Conservation (phyloP, 92 coral and sea anemone species). For the Parazoanthus swiftii region DNA sequence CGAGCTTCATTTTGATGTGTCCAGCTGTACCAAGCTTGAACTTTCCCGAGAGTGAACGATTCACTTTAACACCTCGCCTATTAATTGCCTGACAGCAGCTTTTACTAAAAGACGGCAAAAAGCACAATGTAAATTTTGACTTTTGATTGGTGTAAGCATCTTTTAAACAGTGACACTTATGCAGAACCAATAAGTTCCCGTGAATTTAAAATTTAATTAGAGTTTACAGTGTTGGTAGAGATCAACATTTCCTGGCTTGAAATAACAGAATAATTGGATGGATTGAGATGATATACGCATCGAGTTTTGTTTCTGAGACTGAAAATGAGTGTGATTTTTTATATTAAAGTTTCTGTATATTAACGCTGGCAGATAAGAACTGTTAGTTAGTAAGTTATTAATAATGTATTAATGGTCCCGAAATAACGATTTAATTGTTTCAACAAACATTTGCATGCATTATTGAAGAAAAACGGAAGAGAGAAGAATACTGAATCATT, state of each 20-base stretch:
- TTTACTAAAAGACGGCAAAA: neutral
- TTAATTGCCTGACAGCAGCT: neutral
- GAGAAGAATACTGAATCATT: neutral
- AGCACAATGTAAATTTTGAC: neutral
- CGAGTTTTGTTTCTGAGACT: neutral
- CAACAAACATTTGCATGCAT: neutral
- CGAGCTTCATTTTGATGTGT: neutral
- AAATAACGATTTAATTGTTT: neutral
- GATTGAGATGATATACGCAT: neutral
- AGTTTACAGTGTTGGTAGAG: neutral
- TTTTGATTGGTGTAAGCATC: neutral
- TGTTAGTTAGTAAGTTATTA: no score
- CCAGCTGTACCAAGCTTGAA: neutral
- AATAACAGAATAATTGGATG: neutral
- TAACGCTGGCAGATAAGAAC: neutral
- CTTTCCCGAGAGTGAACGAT: constrained; percentile 10
- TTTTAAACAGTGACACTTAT: neutral
- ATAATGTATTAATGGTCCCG: neutral
- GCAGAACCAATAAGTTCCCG: neutral
- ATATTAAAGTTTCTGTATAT: neutral
- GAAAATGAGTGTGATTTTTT: neutral
- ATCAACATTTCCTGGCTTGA: neutral
- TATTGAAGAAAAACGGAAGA: neutral
- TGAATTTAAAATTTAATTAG: neutral
- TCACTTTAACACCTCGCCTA: neutral